Conservation (phyloP, 2,113 vertebrate species). For the Petrocephalus microphthalmus region DNA sequence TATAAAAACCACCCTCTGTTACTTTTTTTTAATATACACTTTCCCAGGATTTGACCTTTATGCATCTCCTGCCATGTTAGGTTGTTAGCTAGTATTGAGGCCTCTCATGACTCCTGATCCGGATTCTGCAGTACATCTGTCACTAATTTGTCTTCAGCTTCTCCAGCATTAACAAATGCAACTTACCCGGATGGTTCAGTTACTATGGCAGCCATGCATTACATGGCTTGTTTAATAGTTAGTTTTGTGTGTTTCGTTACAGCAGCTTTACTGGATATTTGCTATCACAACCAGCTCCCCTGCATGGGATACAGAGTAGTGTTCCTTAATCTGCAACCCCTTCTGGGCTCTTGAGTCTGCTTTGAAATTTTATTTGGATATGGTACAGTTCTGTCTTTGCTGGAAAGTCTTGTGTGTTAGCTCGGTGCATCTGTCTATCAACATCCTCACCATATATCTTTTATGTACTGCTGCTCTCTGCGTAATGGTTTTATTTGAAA, state of each 20-base stretch:
- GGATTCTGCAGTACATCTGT: neutral
- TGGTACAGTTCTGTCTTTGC: neutral
- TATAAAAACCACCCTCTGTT: neutral
- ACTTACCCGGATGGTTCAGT: neutral
- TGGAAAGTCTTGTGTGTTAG: neutral
- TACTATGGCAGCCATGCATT: neutral
- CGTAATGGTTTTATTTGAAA: neutral
- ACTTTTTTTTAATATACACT: neutral
- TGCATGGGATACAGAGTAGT: neutral
- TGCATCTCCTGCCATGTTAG: neutral
- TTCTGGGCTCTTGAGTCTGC: neutral
- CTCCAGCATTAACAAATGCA: neutral
- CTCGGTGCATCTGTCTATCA: neutral
- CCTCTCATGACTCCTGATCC: neutral
- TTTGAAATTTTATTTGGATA: neutral
- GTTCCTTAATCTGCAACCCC: neutral
- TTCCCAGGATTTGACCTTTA: neutral
- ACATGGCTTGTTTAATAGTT: conserved; percentile 1
- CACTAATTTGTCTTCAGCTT: neutral
- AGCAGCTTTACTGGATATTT: neutral
- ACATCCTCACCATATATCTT: neutral
- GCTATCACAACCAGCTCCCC: neutral
- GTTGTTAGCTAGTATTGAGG: neutral
- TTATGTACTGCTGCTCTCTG: neutral
- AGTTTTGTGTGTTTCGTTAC: neutral